A percentile compares a stretch with the other conserved stretches of the same genome.
These are phyloP conservation scores for Gambelia wislizenii DNA, from an alignment of 2,797 vertebrate species.

Conservation along the genomic window DNA sequence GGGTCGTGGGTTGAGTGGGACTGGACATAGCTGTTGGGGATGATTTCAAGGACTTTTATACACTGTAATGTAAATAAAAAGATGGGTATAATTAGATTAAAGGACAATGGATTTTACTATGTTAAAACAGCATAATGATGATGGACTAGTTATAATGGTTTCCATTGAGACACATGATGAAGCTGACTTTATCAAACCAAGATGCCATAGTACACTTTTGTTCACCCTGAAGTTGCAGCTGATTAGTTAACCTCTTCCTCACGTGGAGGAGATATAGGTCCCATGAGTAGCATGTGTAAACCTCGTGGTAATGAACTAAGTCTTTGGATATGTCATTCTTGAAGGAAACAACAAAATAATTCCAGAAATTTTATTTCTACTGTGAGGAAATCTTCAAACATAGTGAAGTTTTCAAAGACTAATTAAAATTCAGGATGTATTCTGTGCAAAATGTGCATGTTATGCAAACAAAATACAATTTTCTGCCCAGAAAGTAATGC, in stretches of 20 bases:
- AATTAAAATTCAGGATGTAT: too few species aligned
- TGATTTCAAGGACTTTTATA: background rate
- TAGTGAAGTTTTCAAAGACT: too few species aligned
- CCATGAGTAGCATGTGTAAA: background rate
- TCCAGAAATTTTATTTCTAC: too few species aligned
- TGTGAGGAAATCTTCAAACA: too few species aligned
- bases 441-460: too few species aligned
- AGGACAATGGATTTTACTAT: background rate
- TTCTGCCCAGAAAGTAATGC: too few species aligned
- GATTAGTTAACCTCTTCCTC: background rate
- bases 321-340: too few species aligned
- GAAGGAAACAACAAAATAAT: too few species aligned
- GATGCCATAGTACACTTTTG: background rate
- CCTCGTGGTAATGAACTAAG: too few species aligned
- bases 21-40: constrained; percentile 10
- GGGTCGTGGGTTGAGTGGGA: background rate
- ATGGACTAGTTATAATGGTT: background rate
- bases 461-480: too few species aligned
- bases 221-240: background rate
- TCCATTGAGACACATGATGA: background rate
- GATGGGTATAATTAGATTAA: background rate
- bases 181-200: background rate
- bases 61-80: background rate
- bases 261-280: background rate
- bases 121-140: background rate